Conservation (phyloP, 2,113 vertebrate species). For the Anolis sagrei region DNA sequence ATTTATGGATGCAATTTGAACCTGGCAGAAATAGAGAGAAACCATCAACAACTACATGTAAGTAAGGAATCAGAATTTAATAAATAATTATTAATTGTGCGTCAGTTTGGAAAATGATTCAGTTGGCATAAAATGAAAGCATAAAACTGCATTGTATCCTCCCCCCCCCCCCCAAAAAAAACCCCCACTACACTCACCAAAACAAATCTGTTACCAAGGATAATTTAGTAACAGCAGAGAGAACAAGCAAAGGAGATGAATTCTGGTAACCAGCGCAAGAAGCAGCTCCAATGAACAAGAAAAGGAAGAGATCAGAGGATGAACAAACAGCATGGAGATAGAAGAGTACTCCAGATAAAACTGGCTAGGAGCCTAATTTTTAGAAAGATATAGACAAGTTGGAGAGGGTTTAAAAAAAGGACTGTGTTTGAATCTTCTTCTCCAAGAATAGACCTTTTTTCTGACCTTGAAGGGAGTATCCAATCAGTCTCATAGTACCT, state of each 20-base stretch:
- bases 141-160: not conserved
- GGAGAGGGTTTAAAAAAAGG: no score
- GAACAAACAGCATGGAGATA: not conserved
- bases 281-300: no score
- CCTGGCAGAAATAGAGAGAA: conserved; percentile 14
- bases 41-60: not conserved
- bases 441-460: no score
- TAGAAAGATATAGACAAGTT: not conserved
- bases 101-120: not conserved
- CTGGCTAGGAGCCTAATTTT: no score
- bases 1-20: conserved; percentile 32
- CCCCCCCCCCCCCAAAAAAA: not conserved
- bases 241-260: not conserved
- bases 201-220: not conserved
- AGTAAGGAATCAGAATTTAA: conserved; percentile 26
- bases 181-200: no score
- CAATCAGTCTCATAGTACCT: no score
- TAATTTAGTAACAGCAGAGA: not conserved
- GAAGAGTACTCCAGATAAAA: not conserved
- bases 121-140: not conserved
- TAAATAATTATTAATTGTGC: conserved; percentile 19
- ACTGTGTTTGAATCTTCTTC: no score
- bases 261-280: not conserved
- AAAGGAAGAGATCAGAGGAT: not conserved
- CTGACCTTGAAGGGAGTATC: no score